These are phyloP conservation scores for Alethe castanea DNA, from an alignment of 2,113 vertebrate genomes.

Conservation along the genomic window DNA sequence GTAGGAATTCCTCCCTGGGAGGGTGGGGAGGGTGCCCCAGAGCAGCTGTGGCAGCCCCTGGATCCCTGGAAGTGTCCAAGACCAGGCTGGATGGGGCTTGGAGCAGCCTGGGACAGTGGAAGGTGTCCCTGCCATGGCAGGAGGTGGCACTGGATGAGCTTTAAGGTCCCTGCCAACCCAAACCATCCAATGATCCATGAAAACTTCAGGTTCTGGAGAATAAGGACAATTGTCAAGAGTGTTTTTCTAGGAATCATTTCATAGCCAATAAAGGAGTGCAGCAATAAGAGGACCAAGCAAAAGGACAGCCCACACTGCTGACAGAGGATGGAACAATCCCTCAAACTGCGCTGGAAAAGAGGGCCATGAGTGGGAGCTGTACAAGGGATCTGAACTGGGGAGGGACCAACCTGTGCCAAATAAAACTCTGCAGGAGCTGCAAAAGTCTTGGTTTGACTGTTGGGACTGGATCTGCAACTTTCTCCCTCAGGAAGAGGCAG, in stretches of 20 bases:
- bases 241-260: neutral
- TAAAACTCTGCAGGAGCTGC: neutral
- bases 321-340: neutral
- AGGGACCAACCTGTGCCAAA: neutral
- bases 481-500: neutral
- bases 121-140: neutral
- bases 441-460: neutral
- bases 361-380: neutral
- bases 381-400: neutral
- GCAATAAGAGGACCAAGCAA: accelerated
- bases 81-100: neutral
- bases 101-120: neutral
- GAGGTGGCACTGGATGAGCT: accelerated
- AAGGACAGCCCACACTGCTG: neutral
- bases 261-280: neutral
- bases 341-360: neutral
- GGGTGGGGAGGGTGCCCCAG: neutral
- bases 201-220: neutral
- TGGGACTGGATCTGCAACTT: neutral
- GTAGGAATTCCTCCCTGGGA: neutral
- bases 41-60: neutral
- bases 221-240: neutral
- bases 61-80: neutral
- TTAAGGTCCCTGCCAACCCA: neutral
- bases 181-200: neutral